Base-by-base conservation (phyloP, 1,140 invertebrate genomes). In the Cardiocondyla obscurior region DNA sequence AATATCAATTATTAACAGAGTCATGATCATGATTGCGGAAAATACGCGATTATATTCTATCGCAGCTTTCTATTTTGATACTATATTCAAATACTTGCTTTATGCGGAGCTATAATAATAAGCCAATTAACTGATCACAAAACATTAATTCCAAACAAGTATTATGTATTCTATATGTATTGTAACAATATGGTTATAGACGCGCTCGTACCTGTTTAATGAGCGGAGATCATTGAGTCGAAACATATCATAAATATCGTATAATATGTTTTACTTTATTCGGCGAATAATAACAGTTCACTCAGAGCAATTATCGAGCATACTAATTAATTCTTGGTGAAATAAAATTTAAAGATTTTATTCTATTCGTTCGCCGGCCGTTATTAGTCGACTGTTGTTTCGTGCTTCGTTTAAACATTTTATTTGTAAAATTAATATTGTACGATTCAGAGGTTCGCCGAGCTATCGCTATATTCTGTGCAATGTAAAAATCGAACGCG, bases 61-160 rank as follows among this genome's bases (percentile, higher is more conserved):
- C 19, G 16, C 25, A 14, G 12, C 30, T 36, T 76, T 49, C 28
- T 36, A 14, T 76, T 76, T 64, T 30, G n/a, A 53, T n/a, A 16
- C 39, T 19, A 57, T 67, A 28, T 69, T 42, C 5, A 39, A 28
- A 1, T 0, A 1, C 12, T 0, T 3, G 22, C 28, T 49, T 64
- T 46, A 51, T 8, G 5, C 2, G 22, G 2, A 69, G 12, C 8
- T 22, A 30, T 53, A 22, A 51, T 33, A 53, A 65, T 51, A 53
- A 69, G 55, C n/a, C 28, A 67, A 79, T 65, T 55, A 53, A 77
- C 7, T 51, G 7, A 67, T 30, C 6, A 22, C 25, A 53, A 19
- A 79, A 22, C 30, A 16, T n/a, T 55, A 69, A 55, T 69, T 69
- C 10, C 36, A 53, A 67, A 53, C 25, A 30, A 69, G 55, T 79